Conservation (phyloP, 2,888 invertebrate species). For the Dermolepida albohirtum region DNA sequence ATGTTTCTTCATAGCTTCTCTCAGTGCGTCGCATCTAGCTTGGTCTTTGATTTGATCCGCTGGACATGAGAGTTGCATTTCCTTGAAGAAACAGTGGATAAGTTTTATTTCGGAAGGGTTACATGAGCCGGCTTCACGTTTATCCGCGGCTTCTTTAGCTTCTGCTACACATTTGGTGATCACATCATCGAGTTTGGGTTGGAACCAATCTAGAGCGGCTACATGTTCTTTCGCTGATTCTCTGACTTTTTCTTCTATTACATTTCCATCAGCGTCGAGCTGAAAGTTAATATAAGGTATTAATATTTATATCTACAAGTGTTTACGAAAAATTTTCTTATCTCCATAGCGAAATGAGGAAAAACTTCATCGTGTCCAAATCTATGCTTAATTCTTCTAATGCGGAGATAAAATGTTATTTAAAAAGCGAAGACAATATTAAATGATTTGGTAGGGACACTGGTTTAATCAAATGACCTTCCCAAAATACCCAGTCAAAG, state of each 20-base stretch:
- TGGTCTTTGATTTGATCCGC: constrained; percentile 61
- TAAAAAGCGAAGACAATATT: no score
- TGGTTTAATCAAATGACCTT: no score
- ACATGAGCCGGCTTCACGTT: constrained; percentile 54
- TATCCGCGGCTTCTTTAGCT: constrained; percentile 49
- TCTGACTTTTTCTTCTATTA: constrained; percentile 55
- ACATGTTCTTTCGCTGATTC: constrained; percentile 55
- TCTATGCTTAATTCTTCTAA: no score
- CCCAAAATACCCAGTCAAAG: no score
- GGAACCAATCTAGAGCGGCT: constrained; percentile 57
- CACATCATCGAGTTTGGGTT: constrained; percentile 56
- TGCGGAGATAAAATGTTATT: no score
- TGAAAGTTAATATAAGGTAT: constrained; percentile 46
- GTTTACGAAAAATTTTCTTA: no score
- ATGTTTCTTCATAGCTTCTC: constrained; percentile 57
- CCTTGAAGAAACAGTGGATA: constrained; percentile 61
- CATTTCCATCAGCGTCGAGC: constrained; percentile 59
- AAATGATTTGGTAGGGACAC: no score
- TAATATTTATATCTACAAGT: no score
- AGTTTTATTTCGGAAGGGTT: constrained; percentile 59
- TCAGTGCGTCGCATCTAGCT: constrained; percentile 58
- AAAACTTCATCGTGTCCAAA: no score
- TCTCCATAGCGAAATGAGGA: no score
- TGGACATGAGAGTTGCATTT: constrained; percentile 63
- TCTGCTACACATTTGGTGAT: constrained; percentile 60